Evolutionary conservation across 2,113 vertebrate genomes (phyloP), one percentile per base, ranked within the genome.

Genomic region (Perca flavescens): DNA sequence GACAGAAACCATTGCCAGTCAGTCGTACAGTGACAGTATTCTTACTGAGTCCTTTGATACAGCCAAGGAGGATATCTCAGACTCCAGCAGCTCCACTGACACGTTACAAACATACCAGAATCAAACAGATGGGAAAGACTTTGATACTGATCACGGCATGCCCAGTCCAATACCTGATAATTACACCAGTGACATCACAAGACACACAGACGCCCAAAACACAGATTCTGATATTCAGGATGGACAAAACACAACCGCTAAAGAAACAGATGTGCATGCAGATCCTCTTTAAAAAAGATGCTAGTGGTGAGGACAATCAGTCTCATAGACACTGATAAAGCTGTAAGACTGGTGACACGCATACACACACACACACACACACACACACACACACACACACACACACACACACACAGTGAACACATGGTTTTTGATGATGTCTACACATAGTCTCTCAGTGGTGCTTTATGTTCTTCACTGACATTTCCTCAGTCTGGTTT

Each of bases 21-120:
- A 80, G 31, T 94, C 93, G 0, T 74, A 43, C 79, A 91, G 84
- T n/a, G 92, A 94, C 19, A 92, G 90, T 31, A 71, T 79, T 50
- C 65, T 91, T 2, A 91, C 86, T 0, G 91, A 85, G 65, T 91
- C 88, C 19, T 93, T 92, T 43, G 87, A 91, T 5, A 93, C 91
- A 9, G 92, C 93, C 0, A 91, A 81, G 50, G 92, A 94, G 75
- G 80, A 92, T 36, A 88, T 92, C 50, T 91, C 91, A 16, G 92
- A 93, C 85, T 89, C 80, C 67, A 88, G 87, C 84, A 88, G 72
- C 81, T 92, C 88, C 50, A 86, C 83, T 0, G 88, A 88, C 78
- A 88, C 88, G 52, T 64, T 80, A 21, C 91, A 92, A 63, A 91
- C 85, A 1, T 19, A 75, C 22, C 84, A 82, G 12, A 87, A 87